A percentile compares a stretch with the other conserved stretches of the same genome.
These are phyloP conservation scores for Hyphantria cunea DNA, from an alignment of 1,140 invertebrate species.

Conservation along the genomic window DNA sequence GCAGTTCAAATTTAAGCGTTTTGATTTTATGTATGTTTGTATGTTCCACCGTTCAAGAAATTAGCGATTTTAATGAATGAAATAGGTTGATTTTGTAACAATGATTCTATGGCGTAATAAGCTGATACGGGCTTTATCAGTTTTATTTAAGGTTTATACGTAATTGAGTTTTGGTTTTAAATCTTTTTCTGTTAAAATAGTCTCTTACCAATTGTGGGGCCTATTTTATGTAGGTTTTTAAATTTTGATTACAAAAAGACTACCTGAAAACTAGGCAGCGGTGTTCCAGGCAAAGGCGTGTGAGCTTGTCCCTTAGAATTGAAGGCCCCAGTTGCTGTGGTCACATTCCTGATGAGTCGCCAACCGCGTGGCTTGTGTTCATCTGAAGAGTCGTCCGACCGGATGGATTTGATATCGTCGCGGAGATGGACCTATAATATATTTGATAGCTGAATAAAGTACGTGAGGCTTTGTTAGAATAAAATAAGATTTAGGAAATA, in stretches of 20 bases:
- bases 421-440: slow-evolving; percentile 48
- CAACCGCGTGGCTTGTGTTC: slow-evolving; percentile 48
- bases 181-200: too few relatives aligned
- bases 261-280: slow-evolving; percentile 68
- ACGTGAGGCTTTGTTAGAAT: neutral
- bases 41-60: too few relatives aligned
- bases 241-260: neutral
- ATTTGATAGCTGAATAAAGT: neutral
- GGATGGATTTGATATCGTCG: slow-evolving; percentile 49
- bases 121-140: too few relatives aligned
- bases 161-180: too few relatives aligned
- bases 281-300: slow-evolving; percentile 73
- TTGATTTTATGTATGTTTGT: too few relatives aligned
- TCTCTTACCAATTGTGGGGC: too few relatives aligned
- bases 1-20: too few relatives aligned
- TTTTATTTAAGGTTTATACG: too few relatives aligned
- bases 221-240: too few relatives aligned
- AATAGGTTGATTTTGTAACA: too few relatives aligned
- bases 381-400: slow-evolving; percentile 48
- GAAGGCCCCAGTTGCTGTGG: slow-evolving; percentile 70
- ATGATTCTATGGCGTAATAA: too few relatives aligned
- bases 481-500: neutral
- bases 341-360: slow-evolving; percentile 58
- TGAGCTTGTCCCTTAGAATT: slow-evolving; percentile 41
- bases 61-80: too few relatives aligned